Evolutionary conservation across 2,113 vertebrate species (phyloP).

Genomic region (Oceanodroma tethys): DNA sequence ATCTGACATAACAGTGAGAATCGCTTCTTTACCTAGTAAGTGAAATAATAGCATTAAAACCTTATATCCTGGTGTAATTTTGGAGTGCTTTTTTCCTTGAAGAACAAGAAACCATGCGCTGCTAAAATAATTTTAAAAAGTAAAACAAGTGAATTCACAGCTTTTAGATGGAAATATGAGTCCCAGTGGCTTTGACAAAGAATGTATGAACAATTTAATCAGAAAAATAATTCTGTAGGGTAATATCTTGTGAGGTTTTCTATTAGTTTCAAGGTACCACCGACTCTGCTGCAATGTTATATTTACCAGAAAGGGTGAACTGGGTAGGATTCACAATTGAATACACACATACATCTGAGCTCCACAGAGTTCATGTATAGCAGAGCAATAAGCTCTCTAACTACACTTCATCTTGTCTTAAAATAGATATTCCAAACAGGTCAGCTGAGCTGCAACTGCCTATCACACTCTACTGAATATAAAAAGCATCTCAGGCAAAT

Average conservation of each 20-base stretch:
- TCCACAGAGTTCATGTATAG: background rate
- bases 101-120: background rate
- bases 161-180: background rate
- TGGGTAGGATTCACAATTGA: background rate
- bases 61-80: background rate
- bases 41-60: background rate
- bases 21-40: background rate
- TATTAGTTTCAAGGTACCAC: background rate
- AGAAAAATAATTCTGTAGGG: background rate
- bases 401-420: background rate
- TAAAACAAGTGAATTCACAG: background rate
- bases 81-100: background rate
- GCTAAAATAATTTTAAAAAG: background rate
- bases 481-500: background rate
- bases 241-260: background rate
- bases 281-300: background rate
- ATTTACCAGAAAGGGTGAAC: background rate
- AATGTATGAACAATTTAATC: background rate
- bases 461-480: background rate
- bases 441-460: slow-evolving; percentile 8
- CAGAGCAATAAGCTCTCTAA: background rate
- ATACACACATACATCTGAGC: background rate
- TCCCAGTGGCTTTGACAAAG: background rate
- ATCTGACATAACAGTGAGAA: background rate
- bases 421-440: slow-evolving; percentile 34